Conservation (phyloP, 2,888 invertebrate genomes). For the Flabesymbios commensalis region DNA sequence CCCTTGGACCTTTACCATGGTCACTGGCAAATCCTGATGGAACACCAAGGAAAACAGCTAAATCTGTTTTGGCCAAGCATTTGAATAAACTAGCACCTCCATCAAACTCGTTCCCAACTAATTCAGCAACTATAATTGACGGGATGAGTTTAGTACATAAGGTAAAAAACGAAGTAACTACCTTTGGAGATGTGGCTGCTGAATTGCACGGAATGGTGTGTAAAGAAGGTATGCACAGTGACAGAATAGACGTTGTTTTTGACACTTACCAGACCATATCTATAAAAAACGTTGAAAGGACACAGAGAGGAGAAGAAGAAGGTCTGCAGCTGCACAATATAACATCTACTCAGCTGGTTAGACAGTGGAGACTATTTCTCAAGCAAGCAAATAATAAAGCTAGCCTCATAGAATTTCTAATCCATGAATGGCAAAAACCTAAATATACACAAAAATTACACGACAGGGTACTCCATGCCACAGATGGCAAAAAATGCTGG, state of each 20-base stretch:
- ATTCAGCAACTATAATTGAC: constrained; percentile 24
- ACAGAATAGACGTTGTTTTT: constrained; percentile 29
- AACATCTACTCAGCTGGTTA: background rate
- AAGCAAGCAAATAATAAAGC: background rate
- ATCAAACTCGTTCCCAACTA: constrained; percentile 17
- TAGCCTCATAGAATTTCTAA: background rate
- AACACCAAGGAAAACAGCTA: constrained; percentile 23
- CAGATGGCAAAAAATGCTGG: background rate
- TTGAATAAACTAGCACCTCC: constrained; percentile 11
- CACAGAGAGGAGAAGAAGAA: background rate
- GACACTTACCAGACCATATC: constrained; percentile 25
- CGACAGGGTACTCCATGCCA: background rate
- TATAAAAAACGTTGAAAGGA: constrained; percentile 26
- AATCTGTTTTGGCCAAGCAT: constrained; percentile 24
- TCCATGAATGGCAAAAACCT: background rate
- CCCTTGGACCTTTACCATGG: constrained; percentile 28
- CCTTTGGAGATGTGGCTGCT: constrained; percentile 21
- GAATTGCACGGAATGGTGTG: constrained; percentile 9
- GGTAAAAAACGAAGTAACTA: constrained; percentile 18
- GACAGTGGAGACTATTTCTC: constrained; percentile 9
- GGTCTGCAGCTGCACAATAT: background rate
- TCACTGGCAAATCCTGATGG: constrained; percentile 26
- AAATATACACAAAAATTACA: background rate
- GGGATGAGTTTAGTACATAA: constrained; percentile 27
- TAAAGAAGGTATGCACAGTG: constrained; percentile 12